Percentiles rank a stretch among this genome's conserved stretches.
phyloP scores from a whole-genome alignment of 2,113 vertebrate genomes.

The Peromyscus polionotus region DNA sequence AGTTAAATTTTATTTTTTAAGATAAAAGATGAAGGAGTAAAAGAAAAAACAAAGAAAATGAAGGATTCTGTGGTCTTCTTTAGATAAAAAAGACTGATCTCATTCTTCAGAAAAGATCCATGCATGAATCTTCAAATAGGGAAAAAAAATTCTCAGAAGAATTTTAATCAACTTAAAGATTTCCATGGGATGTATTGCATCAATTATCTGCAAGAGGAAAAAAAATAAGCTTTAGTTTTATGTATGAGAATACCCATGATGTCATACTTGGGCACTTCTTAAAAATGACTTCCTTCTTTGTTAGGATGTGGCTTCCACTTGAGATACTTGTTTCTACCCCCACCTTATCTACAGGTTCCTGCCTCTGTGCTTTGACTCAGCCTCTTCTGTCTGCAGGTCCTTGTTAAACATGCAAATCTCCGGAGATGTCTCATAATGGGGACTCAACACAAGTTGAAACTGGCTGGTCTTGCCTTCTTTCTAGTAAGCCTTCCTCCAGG shows the following conservation, averaged over 20 bases:
- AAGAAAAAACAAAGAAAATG: background rate
- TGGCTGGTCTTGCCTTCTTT: background rate
- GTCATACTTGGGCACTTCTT: background rate
- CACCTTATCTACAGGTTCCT: background rate
- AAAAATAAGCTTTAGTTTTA: background rate
- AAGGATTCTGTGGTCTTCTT: background rate
- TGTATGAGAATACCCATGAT: background rate
- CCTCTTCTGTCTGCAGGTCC: background rate
- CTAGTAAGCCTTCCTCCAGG: background rate
- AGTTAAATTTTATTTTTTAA: background rate
- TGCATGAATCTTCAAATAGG: background rate
- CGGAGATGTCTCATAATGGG: background rate
- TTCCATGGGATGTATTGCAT: background rate
- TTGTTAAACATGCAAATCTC: background rate
- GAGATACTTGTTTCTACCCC: background rate
- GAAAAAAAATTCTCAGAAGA: background rate
- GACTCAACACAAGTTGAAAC: background rate
- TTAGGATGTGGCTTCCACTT: background rate
- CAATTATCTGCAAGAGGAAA: background rate
- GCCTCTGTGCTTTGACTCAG: background rate
- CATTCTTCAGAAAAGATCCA: background rate
- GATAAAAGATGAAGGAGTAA: background rate
- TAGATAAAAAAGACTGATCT: background rate
- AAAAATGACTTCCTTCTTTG: background rate
- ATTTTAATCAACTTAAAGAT: background rate